Conservation (phyloP, 2,888 invertebrate genomes). For the Tachina grossa region DNA sequence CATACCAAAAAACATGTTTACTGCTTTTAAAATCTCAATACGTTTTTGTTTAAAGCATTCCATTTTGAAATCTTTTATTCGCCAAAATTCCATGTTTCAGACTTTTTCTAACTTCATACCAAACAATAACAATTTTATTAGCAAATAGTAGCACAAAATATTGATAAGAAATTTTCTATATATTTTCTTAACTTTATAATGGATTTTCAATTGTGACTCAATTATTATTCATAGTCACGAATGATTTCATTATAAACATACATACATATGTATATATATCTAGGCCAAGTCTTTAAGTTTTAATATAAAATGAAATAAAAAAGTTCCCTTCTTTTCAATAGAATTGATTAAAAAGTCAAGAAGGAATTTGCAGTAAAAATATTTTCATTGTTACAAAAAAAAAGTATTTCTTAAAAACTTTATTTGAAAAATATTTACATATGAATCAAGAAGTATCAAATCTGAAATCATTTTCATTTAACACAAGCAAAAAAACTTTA, state of each 20-base stretch:
- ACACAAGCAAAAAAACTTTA: not conserved
- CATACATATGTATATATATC: no score
- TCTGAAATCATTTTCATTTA: not conserved
- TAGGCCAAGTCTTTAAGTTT: conserved; percentile 5
- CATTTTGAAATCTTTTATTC: no score
- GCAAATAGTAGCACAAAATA: conserved; percentile 7
- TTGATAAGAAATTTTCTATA: conserved; percentile 23
- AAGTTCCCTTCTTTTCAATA: not conserved
- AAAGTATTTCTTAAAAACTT: not conserved
- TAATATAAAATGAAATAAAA: not conserved
- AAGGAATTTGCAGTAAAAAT: not conserved
- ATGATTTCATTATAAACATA: not conserved
- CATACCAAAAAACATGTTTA: no score
- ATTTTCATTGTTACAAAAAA: not conserved
- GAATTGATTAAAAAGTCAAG: not conserved
- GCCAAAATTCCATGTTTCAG: no score
- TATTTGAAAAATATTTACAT: conserved; percentile 7
- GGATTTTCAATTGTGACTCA: not conserved
- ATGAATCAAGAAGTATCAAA: not conserved
- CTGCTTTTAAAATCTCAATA: no score
- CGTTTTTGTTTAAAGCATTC: no score
- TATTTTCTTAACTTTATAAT: conserved; percentile 8
- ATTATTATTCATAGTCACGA: conserved; percentile 12
- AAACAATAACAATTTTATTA: not conserved
- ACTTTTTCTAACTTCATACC: no score